Evolutionary conservation across 2,888 invertebrate genomes (phyloP), one percentile per base, ranked within the genome.

Genomic region (Archips crataeganus): DNA sequence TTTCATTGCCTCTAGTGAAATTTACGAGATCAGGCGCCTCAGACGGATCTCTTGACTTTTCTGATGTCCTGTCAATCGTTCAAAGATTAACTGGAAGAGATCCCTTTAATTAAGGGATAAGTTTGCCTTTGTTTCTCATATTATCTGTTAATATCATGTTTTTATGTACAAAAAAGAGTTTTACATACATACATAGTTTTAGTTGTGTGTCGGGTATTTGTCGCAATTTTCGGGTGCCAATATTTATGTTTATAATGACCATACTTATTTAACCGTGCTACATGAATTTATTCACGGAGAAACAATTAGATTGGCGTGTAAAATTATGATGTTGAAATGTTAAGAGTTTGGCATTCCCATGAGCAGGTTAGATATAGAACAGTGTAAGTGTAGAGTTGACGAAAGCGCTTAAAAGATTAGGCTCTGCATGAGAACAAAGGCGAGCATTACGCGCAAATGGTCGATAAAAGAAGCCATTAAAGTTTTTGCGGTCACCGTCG

Each of bases 391-490:
- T 74, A 74, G 77, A 77, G 76, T 75, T 75, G 75, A 77, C 71
- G 71, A 77, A 82, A 84, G 81, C 79, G 80, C 82, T 86, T 85
- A 85, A 85, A 82, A 86, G 83, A 87, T 90, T 86, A 87, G 82
- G 80, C 80, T 75, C 75, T 78, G 76, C 77, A 78, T 76, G 69
- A 77, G 81, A 82, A 85, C 84, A 87, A 88, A 85, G 83, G 80
- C 81, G 79, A 78, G 84, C 83, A 87, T 89, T 85, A 87, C 81
- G 81, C 79, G 82, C 78, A 85, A 89, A 91, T 87, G 87, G 88
- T 79, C 90, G 81, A 90, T 92, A 91, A 92, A 91, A 89, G 86
- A 80, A 82, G 80, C 82, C 89, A 85, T 90, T 90, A 90, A 90
- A 88, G 87, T 89, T 87, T 88, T 87, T 87, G 89, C 81, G 85